Base-by-base conservation (phyloP, 1,140 invertebrate genomes). In the Gryllus bimaculatus region DNA sequence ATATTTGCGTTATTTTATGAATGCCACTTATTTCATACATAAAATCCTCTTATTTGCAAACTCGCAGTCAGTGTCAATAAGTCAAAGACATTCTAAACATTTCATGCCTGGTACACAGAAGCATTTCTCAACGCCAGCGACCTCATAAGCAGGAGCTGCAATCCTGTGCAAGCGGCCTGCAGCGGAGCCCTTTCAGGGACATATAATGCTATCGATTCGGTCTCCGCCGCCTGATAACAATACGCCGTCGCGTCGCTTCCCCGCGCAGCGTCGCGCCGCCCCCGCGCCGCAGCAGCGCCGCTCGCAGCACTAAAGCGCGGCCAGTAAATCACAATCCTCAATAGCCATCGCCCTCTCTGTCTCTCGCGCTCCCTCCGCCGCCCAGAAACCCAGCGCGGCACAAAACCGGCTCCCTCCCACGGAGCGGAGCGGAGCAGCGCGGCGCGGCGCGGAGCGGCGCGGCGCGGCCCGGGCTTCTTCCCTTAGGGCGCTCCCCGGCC, bases 371-470 rank as follows among this genome's bases (percentile, higher is more conserved):
- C 54, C 54, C 54, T 18, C 18, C 54, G 2, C 54, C 54, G 18
- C 18, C 54, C 18, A 18, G 54, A 66, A 66, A 66, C 54, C 54
- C 54, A 18, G 54, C 10, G 2, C 10, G 54, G 54, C 54, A 66
- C 54, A 66, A 66, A 66, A 66, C 54, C 54, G 47, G 49, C 78
- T 79, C 78, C 80, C 85, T 85, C 79, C 79, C 86, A 85, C 85
- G 84, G 83, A 81, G 81, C 80, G 81, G 78, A 82, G 83, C 83
- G 84, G 85, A 84, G 84, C 84, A 83, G 84, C 26, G 26, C 26
- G 1, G 26, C 26, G 26, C 1, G 26, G 26, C 26, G 26, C 26
- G 26, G 26, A 1, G 1, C 26, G 26, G 1, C 26, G 1, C 26
- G 26, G 1, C 26, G 1, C 26, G 26, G 26, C 26, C 26, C 26